Percentiles rank a stretch among this genome's conserved stretches.
phyloP scores from a whole-genome alignment of 2,888 invertebrate genomes.

The Leptopilina syphax region DNA sequence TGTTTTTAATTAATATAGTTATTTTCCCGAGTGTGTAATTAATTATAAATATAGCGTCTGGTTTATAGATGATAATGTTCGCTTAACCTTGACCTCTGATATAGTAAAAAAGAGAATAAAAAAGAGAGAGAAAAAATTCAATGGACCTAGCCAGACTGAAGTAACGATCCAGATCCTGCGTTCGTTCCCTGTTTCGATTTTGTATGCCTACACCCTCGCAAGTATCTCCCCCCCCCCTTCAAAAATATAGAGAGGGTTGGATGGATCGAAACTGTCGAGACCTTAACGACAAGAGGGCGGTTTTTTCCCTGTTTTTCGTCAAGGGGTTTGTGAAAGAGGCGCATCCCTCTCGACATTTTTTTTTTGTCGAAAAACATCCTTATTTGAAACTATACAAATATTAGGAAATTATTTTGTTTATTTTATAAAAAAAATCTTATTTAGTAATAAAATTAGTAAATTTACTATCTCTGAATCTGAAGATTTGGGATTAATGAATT shows the following conservation, averaged over 20 bases:
- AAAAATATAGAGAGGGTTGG: constrained; percentile 20
- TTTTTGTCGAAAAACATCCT: no score
- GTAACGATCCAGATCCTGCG: constrained; percentile 57
- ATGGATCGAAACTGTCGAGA: constrained; percentile 56
- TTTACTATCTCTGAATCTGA: no score
- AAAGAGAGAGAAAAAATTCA: not conserved
- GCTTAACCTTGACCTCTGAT: constrained; percentile 17
- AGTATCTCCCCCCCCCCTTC: constrained; percentile 42
- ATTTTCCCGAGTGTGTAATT: not conserved
- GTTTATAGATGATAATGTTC: not conserved
- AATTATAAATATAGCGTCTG: not conserved
- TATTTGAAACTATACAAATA: no score
- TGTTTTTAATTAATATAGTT: not conserved
- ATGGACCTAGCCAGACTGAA: constrained; percentile 43
- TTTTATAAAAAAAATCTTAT: no score
- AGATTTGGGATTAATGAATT: no score
- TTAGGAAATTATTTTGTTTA: no score
- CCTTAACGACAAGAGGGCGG: constrained; percentile 52
- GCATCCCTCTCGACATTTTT: no score
- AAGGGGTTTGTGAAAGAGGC: constrained; percentile 28
- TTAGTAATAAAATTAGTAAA: no score
- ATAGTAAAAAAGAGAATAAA: not conserved
- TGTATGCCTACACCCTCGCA: constrained; percentile 43
- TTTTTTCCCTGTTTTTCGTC: constrained; percentile 35
- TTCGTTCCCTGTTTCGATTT: constrained; percentile 47